Conservation (phyloP, 2,113 vertebrate species). For the Poeciliopsis prolifica region DNA sequence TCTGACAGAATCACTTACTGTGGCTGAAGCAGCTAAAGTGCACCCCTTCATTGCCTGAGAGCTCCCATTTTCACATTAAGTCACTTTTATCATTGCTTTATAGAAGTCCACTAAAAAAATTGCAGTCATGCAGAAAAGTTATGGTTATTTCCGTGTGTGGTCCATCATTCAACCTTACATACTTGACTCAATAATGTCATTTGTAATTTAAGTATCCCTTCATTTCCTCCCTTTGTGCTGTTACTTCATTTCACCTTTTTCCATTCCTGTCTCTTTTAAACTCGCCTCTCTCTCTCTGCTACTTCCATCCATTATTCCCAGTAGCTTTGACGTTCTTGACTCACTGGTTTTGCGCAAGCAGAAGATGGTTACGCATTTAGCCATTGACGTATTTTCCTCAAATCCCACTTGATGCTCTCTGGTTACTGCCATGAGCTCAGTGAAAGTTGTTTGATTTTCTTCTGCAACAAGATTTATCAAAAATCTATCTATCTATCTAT, state of each 20-base stretch:
- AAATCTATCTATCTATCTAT: too few species aligned
- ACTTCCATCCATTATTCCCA: conserved; percentile 13
- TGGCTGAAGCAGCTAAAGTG: conserved; percentile 17
- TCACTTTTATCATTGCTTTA: conserved; percentile 10
- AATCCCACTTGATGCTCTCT: conserved; percentile 1
- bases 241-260: conserved; percentile 28
- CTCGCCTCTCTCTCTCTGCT: neutral
- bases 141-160: neutral
- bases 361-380: conserved; percentile 3
- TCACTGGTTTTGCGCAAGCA: conserved; percentile 1
- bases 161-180: conserved; percentile 13
- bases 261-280: neutral
- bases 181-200: neutral
- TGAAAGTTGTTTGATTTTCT: conserved; percentile 1
- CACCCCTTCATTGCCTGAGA: conserved; percentile 31
- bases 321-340: conserved; percentile 13
- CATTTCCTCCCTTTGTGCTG: neutral
- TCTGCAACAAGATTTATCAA: neutral
- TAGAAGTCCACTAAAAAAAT: conserved; percentile 15
- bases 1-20: conserved; percentile 35
- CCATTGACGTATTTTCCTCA: conserved; percentile 4
- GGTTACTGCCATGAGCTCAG: neutral
- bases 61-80: conserved; percentile 34
- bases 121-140: conserved; percentile 33
- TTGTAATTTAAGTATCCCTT: neutral